Evolutionary conservation across 2,888 invertebrate genomes (phyloP), one percentile per base, ranked within the genome.

Genomic region (Nysson spinosus): DNA sequence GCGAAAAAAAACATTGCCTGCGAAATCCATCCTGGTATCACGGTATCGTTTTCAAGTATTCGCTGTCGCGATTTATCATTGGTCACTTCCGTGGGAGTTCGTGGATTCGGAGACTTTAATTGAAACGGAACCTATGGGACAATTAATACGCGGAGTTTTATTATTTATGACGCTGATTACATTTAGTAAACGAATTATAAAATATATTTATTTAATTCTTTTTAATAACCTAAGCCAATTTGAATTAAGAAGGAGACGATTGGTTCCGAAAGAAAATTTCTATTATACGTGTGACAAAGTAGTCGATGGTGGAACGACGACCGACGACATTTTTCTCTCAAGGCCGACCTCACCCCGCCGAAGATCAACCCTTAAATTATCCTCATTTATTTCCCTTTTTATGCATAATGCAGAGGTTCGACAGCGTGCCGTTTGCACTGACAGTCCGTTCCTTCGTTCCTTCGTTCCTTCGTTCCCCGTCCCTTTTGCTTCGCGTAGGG

Each of bases 331-430:
- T 44, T 49, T 22, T 35, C 37, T 20, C 6, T n/a, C n/a, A n/a
- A n/a, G 4, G 9, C 20, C 16, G n/a, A 1, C 2, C 14, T 26
- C 22, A 14, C 4, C 1, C 5, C 24, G 14, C 26, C 19, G 39
- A 40, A 49, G 46, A 40, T 34, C 37, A 12, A 49, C 40, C 62
- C 61, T 34, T 50, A 52, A 75, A 76, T 78, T 75, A 78, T 79
- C 72, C 70, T 64, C 79, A 76, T 79, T 81, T 76, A 71, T 80
- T 80, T 78, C 61, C 56, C 66, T 79, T 73, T 67, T 58, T 64
- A 72, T 75, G 74, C 75, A 77, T 78, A 79, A 79, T 77, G 71
- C 76, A 76, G 71, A 4, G 52, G 37, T 76, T 72, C 52, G 46
- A 46, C 39, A 30, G 24, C 24, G 11, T 9, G 11, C 1, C 16